Percentiles rank a stretch among this genome's conserved stretches.
phyloP scores from a whole-genome alignment of 2,113 vertebrate genomes.

The Plecotus auritus region DNA sequence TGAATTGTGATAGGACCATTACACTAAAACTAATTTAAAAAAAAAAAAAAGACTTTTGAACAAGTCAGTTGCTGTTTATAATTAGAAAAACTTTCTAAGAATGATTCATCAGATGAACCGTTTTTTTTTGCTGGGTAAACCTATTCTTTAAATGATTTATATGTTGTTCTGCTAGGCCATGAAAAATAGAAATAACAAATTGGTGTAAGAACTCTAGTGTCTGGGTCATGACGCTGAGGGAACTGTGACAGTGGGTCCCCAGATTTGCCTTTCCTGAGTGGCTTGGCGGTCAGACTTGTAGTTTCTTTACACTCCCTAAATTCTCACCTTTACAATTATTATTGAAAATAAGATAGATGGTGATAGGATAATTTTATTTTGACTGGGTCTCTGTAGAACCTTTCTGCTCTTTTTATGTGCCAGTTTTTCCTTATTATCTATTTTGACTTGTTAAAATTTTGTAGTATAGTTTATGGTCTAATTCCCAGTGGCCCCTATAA shows the following conservation, averaged over 20 bases:
- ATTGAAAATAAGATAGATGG: not conserved
- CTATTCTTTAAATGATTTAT: not conserved
- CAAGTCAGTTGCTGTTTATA: not conserved
- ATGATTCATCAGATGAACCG: not conserved
- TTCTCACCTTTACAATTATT: not conserved
- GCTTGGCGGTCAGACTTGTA: not conserved
- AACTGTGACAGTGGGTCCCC: not conserved
- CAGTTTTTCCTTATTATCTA: not conserved
- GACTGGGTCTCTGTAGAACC: not conserved
- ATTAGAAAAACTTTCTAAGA: conserved; percentile 4
- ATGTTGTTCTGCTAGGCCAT: not conserved
- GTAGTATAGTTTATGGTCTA: not conserved
- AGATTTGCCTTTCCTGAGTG: not conserved
- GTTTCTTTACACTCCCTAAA: not conserved
- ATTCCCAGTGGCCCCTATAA: not conserved
- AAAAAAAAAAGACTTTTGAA: not conserved
- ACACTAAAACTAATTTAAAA: not conserved
- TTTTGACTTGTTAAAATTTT: not conserved
- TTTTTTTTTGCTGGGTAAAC: not conserved
- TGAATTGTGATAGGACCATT: not conserved
- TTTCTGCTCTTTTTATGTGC: not conserved
- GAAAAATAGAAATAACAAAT: not conserved
- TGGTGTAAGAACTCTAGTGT: not conserved
- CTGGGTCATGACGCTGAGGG: not conserved
- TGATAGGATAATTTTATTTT: not conserved